Conservation (phyloP, 2,113 vertebrate species). For the Oenanthe oenanthe region DNA sequence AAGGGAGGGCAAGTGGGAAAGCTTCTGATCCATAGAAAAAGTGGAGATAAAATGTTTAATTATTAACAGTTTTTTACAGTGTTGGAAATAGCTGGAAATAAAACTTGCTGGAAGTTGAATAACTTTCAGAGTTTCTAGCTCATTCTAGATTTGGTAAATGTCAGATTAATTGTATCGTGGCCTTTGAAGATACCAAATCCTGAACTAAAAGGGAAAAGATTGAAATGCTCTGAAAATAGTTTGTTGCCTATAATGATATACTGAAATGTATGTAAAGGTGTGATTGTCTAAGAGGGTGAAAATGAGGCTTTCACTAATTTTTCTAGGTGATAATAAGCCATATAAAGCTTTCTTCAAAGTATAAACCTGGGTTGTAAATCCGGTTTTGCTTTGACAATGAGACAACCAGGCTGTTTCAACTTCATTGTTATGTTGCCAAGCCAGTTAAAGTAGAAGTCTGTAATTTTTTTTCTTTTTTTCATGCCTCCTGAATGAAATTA, state of each 20-base stretch:
- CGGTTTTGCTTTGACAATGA: not conserved
- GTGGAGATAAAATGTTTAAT: not conserved
- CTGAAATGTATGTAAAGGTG: not conserved
- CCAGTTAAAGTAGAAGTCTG: not conserved
- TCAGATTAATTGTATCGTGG: not conserved
- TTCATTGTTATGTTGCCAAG: not conserved
- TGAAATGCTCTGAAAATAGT: not conserved
- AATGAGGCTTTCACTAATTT: not conserved
- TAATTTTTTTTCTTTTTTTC: not conserved
- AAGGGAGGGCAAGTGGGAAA: not conserved
- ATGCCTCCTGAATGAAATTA: not conserved
- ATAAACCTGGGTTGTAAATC: slow-evolving; percentile 3
- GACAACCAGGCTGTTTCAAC: not conserved
- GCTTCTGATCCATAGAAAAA: not conserved
- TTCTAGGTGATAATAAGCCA: not conserved
- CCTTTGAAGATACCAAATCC: not conserved
- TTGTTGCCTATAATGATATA: not conserved
- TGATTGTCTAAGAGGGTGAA: not conserved
- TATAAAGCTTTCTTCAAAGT: not conserved
- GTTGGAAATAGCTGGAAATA: not conserved
- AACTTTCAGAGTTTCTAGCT: not conserved
- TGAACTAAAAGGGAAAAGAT: not conserved
- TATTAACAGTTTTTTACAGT: not conserved
- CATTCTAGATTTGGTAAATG: not conserved
- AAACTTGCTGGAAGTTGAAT: not conserved